phyloP scores from a whole-genome alignment of 1,140 invertebrate genomes.

The Cyrtorhinus lividipennis region DNA sequence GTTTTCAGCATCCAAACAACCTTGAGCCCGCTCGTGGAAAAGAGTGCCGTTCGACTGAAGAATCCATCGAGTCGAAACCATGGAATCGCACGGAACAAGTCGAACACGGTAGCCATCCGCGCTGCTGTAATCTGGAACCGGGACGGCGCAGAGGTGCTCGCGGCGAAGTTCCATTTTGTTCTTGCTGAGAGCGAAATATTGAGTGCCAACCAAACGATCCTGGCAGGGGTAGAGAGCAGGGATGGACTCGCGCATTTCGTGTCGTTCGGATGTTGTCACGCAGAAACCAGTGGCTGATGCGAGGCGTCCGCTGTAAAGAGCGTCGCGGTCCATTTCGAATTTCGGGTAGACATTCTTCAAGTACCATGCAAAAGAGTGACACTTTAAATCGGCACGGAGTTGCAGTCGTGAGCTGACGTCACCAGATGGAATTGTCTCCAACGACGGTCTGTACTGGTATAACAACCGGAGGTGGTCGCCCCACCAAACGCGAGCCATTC shows the following conservation, averaged over 20 bases:
- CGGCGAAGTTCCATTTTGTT: neutral
- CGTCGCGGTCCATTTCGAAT: neutral
- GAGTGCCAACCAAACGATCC: neutral
- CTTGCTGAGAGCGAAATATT: neutral
- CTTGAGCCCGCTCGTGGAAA: neutral
- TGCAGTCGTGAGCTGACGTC: neutral
- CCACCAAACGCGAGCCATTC: neutral
- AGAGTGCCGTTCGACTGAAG: neutral
- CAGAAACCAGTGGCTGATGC: neutral
- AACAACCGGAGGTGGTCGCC: neutral
- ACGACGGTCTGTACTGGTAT: neutral
- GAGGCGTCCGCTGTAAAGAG: neutral
- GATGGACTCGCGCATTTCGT: neutral
- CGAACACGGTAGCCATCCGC: neutral
- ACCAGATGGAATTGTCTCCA: neutral
- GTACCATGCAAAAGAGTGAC: neutral
- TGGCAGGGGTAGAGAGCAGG: neutral
- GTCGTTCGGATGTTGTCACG: neutral
- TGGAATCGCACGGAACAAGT: neutral
- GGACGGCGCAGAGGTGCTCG: neutral
- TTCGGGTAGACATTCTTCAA: neutral
- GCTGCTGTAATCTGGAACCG: neutral
- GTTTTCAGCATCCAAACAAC: neutral
- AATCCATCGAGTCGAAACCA: neutral
- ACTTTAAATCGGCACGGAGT: neutral